Percentiles rank a stretch among this genome's conserved stretches.
phyloP scores from a whole-genome alignment of 92 coral and sea anemone genomes.

The Porites lobata region DNA sequence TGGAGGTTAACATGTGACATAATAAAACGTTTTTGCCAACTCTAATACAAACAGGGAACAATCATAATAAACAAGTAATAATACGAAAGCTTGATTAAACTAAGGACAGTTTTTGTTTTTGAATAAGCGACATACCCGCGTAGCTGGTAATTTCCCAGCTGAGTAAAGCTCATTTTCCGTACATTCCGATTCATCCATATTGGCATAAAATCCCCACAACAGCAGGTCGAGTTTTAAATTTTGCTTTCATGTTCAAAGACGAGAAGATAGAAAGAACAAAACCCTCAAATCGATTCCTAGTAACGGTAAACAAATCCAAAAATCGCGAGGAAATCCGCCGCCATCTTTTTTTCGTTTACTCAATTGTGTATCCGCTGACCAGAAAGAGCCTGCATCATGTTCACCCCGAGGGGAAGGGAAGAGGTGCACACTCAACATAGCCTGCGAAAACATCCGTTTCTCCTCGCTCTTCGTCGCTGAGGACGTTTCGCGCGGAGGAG shows the following conservation, averaged over 20 bases:
- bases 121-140: background rate
- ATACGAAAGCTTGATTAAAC: background rate
- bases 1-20: no score
- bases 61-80: background rate
- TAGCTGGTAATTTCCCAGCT: conserved; percentile 4
- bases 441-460: no score
- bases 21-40: no score
- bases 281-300: background rate
- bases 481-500: no score
- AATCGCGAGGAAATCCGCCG: background rate
- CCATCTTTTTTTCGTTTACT: background rate
- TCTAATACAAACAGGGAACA: background rate
- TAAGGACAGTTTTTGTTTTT: background rate
- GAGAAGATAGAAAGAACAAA: background rate
- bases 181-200: conserved; percentile 11
- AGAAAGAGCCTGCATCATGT: background rate
- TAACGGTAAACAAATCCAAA: conserved; percentile 33
- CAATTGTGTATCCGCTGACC: background rate
- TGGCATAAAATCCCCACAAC: background rate
- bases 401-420: no score
- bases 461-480: no score
- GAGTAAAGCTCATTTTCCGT: conserved; percentile 19
- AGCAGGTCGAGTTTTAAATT: background rate
- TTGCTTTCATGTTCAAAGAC: background rate
- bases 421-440: no score